Evolutionary conservation across 2,113 vertebrate species (phyloP).

Genomic region (Megaleporinus macrocephalus): DNA sequence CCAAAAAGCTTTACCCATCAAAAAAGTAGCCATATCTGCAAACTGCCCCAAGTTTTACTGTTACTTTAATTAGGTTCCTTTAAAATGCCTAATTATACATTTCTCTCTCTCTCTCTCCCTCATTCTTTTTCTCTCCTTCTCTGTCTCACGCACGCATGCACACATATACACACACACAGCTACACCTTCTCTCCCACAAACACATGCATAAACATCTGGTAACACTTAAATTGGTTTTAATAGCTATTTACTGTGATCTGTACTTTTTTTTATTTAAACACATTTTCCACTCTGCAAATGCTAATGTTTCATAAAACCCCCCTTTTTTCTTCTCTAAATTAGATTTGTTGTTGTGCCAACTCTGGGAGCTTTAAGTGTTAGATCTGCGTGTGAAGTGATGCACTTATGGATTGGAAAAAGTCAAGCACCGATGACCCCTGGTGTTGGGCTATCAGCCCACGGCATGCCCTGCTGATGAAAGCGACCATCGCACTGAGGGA

Average conservation of each 20-base stretch:
- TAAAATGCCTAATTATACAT: constrained; percentile 54
- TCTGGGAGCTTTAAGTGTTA: constrained; percentile 63
- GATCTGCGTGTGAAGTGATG: constrained; percentile 55
- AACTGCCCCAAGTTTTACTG: constrained; percentile 27
- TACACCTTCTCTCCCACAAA: constrained; percentile 65
- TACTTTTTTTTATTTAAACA: constrained; percentile 75
- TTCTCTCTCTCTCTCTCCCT: constrained; percentile 22
- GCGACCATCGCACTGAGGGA: constrained; percentile 39
- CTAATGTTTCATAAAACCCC: constrained; percentile 76
- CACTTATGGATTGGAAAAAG: constrained; percentile 57
- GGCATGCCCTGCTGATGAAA: constrained; percentile 47
- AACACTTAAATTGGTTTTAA: constrained; percentile 76
- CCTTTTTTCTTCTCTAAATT: constrained; percentile 62
- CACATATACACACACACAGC: constrained; percentile 41
- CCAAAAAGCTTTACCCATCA: constrained; percentile 1
- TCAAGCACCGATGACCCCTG: constrained; percentile 49
- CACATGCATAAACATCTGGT: constrained; percentile 79
- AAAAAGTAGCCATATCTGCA: constrained; percentile 32
- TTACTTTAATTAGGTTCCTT: constrained; percentile 41
- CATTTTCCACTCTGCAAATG: constrained; percentile 78
- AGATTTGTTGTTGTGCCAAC: constrained; percentile 67
- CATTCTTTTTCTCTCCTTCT: constrained; percentile 33
- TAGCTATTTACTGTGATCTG: constrained; percentile 80
- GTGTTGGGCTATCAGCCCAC: constrained; percentile 48
- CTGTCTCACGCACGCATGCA: constrained; percentile 22